A percentile compares a stretch with the other conserved stretches of the same genome.
phyloP scores from a whole-genome alignment of 2,888 invertebrate species.

The Drosophila fungiperda region DNA sequence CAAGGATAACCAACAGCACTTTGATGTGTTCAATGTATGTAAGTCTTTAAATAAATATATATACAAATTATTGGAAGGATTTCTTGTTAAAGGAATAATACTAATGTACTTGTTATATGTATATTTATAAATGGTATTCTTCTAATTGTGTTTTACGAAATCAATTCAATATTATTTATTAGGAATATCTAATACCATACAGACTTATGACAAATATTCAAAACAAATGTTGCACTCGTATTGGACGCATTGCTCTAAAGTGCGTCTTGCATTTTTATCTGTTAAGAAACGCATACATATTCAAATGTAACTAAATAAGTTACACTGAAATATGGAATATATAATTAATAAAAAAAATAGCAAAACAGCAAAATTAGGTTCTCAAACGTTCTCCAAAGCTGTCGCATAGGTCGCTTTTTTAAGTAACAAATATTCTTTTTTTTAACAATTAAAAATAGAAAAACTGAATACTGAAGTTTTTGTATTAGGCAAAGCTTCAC shows the following conservation, averaged over 20 bases:
- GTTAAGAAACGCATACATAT: constrained; percentile 49
- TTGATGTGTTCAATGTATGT: constrained; percentile 41
- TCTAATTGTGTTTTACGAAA: constrained; percentile 34
- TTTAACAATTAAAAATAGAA: constrained; percentile 12
- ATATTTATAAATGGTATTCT: constrained; percentile 31
- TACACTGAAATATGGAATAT: constrained; percentile 21
- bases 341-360: constrained; percentile 6
- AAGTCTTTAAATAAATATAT: constrained; percentile 24
- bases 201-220: constrained; percentile 48
- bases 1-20: constrained; percentile 56
- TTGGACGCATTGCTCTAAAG: constrained; percentile 23
- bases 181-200: constrained; percentile 32
- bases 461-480: constrained; percentile 12
- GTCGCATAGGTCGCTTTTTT: constrained; percentile 5
- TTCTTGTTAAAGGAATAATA: constrained; percentile 29
- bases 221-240: constrained; percentile 41
- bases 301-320: constrained; percentile 25
- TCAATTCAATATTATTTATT: constrained; percentile 42
- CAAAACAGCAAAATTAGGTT: constrained; percentile 11
- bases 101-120: constrained; percentile 37
- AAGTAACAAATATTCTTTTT: constrained; percentile 5
- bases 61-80: constrained; percentile 33
- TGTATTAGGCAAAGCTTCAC: constrained; percentile 6
- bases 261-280: constrained; percentile 44
- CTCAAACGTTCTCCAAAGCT: constrained; percentile 1